These are phyloP conservation scores for Papilio machaon DNA, from an alignment of 1,140 invertebrate genomes.

Conservation along the genomic window DNA sequence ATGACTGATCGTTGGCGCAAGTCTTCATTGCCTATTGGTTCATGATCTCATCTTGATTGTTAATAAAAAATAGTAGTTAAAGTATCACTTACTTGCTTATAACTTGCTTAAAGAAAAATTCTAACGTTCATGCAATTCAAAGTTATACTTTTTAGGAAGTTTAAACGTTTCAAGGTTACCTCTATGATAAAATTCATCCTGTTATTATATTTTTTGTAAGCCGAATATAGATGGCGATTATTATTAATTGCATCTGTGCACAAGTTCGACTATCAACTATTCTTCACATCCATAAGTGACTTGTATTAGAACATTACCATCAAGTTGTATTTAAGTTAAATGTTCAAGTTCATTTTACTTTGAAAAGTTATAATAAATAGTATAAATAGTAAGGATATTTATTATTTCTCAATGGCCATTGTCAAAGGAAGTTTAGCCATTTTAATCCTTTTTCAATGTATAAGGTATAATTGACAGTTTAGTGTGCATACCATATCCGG, in stretches of 20 bases:
- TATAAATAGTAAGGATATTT: background rate
- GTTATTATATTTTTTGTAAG: too few relatives aligned
- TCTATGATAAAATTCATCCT: too few relatives aligned
- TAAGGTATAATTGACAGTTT: conserved; percentile 2
- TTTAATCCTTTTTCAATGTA: conserved; percentile 2
- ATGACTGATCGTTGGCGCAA: conserved; percentile 12
- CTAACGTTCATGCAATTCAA: background rate
- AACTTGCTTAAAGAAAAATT: background rate
- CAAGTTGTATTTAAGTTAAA: too few relatives aligned
- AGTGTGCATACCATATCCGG: background rate
- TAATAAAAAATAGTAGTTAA: conserved; percentile 13
- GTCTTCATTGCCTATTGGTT: conserved; percentile 17
- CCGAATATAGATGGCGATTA: too few relatives aligned
- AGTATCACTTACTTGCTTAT: background rate
- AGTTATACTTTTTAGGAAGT: background rate
- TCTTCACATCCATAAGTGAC: too few relatives aligned
- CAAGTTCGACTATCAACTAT: too few relatives aligned
- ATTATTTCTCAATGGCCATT: background rate
- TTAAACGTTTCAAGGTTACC: too few relatives aligned
- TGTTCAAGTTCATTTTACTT: too few relatives aligned
- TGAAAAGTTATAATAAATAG: too few relatives aligned
- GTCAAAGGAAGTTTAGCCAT: background rate
- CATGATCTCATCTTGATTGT: conserved; percentile 19
- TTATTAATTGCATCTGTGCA: too few relatives aligned
- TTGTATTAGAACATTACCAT: too few relatives aligned